Base-by-base conservation (phyloP, 2,888 invertebrate genomes). In the Pimpla rufipes region DNA sequence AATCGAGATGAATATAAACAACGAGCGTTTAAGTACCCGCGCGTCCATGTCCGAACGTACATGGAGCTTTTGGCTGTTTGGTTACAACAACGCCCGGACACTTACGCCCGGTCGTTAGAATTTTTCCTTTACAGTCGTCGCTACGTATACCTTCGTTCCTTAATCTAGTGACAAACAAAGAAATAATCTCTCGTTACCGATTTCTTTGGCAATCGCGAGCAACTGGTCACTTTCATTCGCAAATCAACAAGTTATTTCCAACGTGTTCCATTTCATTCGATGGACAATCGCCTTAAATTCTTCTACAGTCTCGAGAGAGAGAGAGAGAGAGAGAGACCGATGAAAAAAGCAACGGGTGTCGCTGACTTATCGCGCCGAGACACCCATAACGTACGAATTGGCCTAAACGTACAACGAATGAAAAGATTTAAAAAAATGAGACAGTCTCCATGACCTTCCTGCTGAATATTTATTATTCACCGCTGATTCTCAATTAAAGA, bases 391-490 rank as follows among this genome's bases (percentile, higher is more conserved):
- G 21, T 57, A 52, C 70, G 62, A 37, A 57, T 71, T 76, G 70
- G 76, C 81, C 81, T 81, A 71, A 77, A 47, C 42, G 76, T 66
- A 81, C 76, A 77, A 77, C 81, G 81, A 81, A 75, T 29, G 13
- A 29, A 45, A 55, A 71, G 55, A 66, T 8, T 42, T 45, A 16
- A 76, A 21, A 3, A 37, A 37, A 29, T 57, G 70, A 71, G 55
- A 55, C 55, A 37, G 7, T 35, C 62, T 45, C 59, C 45, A 45
- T 62, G 35, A 45, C 42, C 18, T 77, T 47, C 37, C 68, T 42
- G 42, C n/a, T 37, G 37, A 52, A 71, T 57, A 71, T 57, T 47
- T 57, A 47, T 68, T 57, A 57, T 40, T 50, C 47, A 77, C 37
- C 11, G 50, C 37, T 18, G 45, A 37, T 70, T 70, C 47, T 37